Evolutionary conservation across 2,113 vertebrate genomes (phyloP), one percentile per base, ranked within the genome.

Genomic region (Raja brachyura): DNA sequence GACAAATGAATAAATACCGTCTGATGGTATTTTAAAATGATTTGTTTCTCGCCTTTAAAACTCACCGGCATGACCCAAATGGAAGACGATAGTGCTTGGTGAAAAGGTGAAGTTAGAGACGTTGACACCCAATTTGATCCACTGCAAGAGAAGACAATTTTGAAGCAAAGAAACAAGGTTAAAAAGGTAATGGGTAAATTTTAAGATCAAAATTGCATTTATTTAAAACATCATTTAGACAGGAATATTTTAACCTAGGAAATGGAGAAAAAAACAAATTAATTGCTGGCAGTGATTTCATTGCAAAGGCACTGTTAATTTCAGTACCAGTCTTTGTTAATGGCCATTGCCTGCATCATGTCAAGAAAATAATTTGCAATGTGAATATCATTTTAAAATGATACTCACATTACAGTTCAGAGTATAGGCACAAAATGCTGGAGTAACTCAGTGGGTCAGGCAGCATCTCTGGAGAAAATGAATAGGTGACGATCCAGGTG

Each of bases 91-190:
- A 13, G 98, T 97, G 96, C 99, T 99, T 93, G 98, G 99, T 95
- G 98, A 96, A 95, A 99, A 97, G 96, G 96, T 99, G 95, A 99
- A 98, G 96, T 98, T 99, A 95, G 98, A 98, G 94, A 99, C 95
- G 95, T 99, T 99, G 95, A 98, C 99, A 86, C 99, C 99, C 75
- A 99, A 97, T 95, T 99, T 99, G 93, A 99, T 95, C 99, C 99
- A 99, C 99, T 99, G 94, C 70, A 96, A 86, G 95, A 93, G 94
- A 95, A 85, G 94, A 75, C 56, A 74, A 61, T 11, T 93, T 59
- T 16, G 90, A 92, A 93, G 77, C 93, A 94, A 63, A 74, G 9
- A 22, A 95, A 68, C 73, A 93, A 76, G 14, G 22, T 75, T 76
- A 66, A 93, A 93, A 92, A 93, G 4, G 8, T 16, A 5, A 25